Conservation (phyloP, 2,888 invertebrate genomes). For the Danaus chrysippus region DNA sequence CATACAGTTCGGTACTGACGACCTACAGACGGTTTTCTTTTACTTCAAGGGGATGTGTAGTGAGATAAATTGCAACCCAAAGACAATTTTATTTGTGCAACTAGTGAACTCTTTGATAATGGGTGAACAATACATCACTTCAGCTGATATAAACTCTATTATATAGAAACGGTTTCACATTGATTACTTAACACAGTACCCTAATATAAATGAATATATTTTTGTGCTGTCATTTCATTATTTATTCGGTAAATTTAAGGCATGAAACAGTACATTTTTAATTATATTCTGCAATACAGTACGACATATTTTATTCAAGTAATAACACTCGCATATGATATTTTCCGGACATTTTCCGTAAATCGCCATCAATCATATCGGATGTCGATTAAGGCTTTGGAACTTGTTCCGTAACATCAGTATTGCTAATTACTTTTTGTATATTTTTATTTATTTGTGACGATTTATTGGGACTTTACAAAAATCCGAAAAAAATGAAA, state of each 20-base stretch:
- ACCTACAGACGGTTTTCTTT: too few species aligned
- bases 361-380: conserved; percentile 29
- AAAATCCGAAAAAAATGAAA: neutral
- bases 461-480: neutral
- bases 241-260: conserved; percentile 2
- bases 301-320: conserved; percentile 20
- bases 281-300: conserved; percentile 17
- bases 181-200: too few species aligned
- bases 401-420: conserved; percentile 25
- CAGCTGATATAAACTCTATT: too few species aligned
- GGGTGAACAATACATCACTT: too few species aligned
- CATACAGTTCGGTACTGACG: too few species aligned
- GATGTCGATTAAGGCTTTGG: conserved; percentile 29
- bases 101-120: too few species aligned
- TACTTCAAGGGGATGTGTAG: too few species aligned
- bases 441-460: conserved; percentile 19
- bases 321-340: conserved; percentile 17
- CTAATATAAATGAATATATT: too few species aligned
- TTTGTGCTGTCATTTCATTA: too few species aligned
- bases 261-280: conserved; percentile 20
- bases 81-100: too few species aligned
- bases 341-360: conserved; percentile 18
- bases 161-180: too few species aligned
- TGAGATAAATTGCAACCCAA: too few species aligned
- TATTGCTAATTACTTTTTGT: conserved; percentile 28